Base-by-base conservation (phyloP, 2,888 invertebrate genomes). In the Latheticus oryzae region DNA sequence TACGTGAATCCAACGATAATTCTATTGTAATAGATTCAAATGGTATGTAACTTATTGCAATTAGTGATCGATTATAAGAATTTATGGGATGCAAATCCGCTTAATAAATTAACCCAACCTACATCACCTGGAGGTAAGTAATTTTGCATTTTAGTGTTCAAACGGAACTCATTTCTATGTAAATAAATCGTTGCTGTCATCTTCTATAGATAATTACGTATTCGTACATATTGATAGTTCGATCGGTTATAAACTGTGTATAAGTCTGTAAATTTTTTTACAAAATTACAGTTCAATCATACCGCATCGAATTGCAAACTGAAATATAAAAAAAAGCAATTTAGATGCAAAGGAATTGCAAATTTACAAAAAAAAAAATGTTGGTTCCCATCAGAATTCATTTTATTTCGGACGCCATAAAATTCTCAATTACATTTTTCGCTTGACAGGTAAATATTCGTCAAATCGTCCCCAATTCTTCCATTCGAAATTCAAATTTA, bases 401-500 rank as follows among this genome's bases (percentile, higher is more conserved):
- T 15, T 19, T 17, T 12, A 13, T 16, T 37, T 8, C 30, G 11
- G 24, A 21, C 13, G 35, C 24, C 28, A 8, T 21, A 38, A 30
- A 38, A 38, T 28, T 50, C 19, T 12, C 19, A 50, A 26, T 51
- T 26, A 28, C 19, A 47, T 5, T 51, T 28, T 40, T 28, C 38
- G 26, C 4, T 5, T 21, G 38, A 28, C 38, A 43, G 28, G 32
- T 17, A 21, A 26, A 55, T 24, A 47, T 47, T 23, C 47, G 45
- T 47, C 48, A 55, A 55, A 55, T 55, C 28, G 40, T 17, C 40
- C 32, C 42, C 32, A 13, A 54, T 33, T 21, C 8, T 21, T n/a
- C 17, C 11, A 23, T 53, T 45, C 23, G 17, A 21, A 51, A 57
- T 57, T 51, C 38, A 51, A 57, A 57, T 57, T 57, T 57, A 57